Evolutionary conservation across 35 echinoderm and acorn worm genomes (phyloP).

Genomic region (Apostichopus parvimensis): DNA sequence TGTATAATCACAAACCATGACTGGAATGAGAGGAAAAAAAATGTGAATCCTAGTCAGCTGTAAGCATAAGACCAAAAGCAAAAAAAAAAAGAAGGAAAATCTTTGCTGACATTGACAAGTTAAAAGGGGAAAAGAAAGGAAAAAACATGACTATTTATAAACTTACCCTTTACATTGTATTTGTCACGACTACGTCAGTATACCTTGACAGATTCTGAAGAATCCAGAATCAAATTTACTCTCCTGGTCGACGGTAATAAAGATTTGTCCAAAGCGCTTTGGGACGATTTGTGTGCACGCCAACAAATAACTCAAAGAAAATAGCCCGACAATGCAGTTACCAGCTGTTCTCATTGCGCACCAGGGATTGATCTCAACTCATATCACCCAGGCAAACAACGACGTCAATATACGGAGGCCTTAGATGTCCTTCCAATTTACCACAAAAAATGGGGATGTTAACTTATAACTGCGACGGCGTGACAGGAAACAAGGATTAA

Average conservation of each 20-base stretch:
- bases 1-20: too few species aligned
- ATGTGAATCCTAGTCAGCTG: too few species aligned
- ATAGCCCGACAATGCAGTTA: not conserved
- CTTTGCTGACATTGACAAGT: too few species aligned
- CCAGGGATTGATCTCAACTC: not conserved
- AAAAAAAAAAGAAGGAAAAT: too few species aligned
- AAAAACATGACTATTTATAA: not conserved
- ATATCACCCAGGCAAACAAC: not conserved
- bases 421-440: not conserved
- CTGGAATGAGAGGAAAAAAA: too few species aligned
- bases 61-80: too few species aligned
- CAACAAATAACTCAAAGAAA: not conserved
- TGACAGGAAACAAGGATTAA: too few species aligned
- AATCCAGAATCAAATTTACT: not conserved
- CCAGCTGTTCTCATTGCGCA: not conserved
- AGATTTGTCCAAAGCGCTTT: not conserved
- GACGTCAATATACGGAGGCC: not conserved
- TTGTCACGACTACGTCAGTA: not conserved
- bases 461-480: not conserved
- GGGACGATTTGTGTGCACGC: too few species aligned
- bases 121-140: too few species aligned
- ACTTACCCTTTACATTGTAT: not conserved
- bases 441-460: not conserved
- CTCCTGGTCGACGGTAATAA: not conserved
- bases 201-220: not conserved